These are phyloP conservation scores for Microcaecilia unicolor DNA, from an alignment of 2,797 vertebrate species.

Conservation along the genomic window DNA sequence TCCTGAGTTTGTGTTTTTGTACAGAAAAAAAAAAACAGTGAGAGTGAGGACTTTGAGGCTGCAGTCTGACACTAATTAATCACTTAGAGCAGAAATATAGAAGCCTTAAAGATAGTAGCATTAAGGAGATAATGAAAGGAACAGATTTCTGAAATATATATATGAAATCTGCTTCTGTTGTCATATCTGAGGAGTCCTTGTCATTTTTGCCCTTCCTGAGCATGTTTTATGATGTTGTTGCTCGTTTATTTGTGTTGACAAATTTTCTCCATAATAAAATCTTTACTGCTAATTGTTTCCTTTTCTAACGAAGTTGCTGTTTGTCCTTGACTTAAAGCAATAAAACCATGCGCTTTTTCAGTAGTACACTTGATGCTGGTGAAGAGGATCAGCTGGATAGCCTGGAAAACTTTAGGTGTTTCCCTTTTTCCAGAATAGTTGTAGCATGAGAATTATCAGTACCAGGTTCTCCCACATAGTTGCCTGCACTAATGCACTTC, in stretches of 20 bases:
- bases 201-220: too few relatives aligned
- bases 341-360: background rate
- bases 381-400: background rate
- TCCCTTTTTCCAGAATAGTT: too few relatives aligned
- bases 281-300: slow-evolving; percentile 1
- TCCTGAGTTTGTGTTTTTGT: background rate
- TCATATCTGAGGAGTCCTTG: background rate
- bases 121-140: background rate
- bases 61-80: slow-evolving; percentile 30
- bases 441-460: too few relatives aligned
- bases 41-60: background rate
- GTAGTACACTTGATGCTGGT: background rate
- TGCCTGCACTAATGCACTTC: too few relatives aligned
- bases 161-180: background rate
- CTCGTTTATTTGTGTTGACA: background rate
- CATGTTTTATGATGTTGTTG: too few relatives aligned
- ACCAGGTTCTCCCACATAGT: too few relatives aligned
- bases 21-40: background rate
- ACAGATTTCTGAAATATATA: background rate
- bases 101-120: slow-evolving; percentile 4
- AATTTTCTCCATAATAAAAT: background rate
- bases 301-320: background rate
- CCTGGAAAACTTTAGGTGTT: too few relatives aligned
- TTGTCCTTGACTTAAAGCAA: slow-evolving; percentile 6
- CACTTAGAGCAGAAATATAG: slow-evolving; percentile 17